Base-by-base conservation (phyloP, 2,888 invertebrate genomes). In the Kryphioiulus occultus region DNA sequence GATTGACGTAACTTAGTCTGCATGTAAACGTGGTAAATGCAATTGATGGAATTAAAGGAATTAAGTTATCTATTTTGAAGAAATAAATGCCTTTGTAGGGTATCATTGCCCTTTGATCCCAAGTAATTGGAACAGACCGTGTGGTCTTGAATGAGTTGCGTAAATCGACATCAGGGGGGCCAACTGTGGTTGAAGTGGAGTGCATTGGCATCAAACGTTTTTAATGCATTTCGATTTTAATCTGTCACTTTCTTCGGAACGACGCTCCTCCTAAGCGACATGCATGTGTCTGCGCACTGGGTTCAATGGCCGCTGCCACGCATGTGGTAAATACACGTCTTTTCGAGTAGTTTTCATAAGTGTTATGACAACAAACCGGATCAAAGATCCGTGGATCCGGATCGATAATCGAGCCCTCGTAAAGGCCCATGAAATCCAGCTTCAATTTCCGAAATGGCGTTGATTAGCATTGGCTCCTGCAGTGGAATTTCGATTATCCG, bases 341-440 rank as follows among this genome's bases (percentile, higher is more conserved):
- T 22, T 59, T 59, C 59, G 59, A 59, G 59, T 59, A 59, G 59
- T 59, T 59, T 59, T 59, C 59, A n/a, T 59, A 59, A 59, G 59
- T 59, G 59, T 59, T 59, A 59, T 59, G 59, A 59, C 19, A 59
- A 59, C 59, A 59, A 59, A 22, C 22, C 59, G 59, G 59, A 59
- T 59, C n/a, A 59, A 59, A 59, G 59, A 59, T 59, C 59, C 59
- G n/a, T 3, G 59, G n/a, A 59, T 59, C 59, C 59, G n/a, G 59
- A 59, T 59, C 59, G 59, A 59, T 59, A 59, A 59, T n/a, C 59
- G 59, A 59, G 59, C 19, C 35, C 35, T 59, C 59, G 19, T n/a
- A 59, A 59, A 59, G n/a, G 5, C 19, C 59, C 59, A 35, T 59
- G 59, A 59, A 59, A n/a, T n/a, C 59, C 59, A 59, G 19, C 19